Conservation (phyloP, 2,888 invertebrate species). For the Branchipolynoe longqiensis region DNA sequence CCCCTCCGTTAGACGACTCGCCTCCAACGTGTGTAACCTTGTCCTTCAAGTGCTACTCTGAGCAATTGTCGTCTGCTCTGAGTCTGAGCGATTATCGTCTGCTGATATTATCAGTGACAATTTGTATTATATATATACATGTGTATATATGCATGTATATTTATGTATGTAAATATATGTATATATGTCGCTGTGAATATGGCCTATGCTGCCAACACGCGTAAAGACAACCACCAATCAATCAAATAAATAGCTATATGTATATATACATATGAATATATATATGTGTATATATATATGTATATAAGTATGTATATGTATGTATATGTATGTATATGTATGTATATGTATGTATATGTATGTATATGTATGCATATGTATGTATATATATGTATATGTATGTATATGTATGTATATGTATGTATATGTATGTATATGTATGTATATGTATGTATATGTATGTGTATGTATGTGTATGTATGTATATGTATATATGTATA, state of each 20-base stretch:
- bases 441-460: no score
- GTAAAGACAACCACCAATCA: background rate
- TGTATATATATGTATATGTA: no score
- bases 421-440: no score
- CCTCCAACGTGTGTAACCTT: no score
- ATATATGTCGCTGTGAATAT: background rate
- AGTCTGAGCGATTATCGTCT: background rate
- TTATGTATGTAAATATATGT: background rate
- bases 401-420: no score
- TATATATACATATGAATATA: background rate
- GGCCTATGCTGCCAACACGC: background rate
- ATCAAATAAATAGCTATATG: background rate
- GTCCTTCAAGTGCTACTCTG: no score
- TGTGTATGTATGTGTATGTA: no score
- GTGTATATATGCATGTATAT: conserved; percentile 22
- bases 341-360: conserved; percentile 60
- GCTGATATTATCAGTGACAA: background rate
- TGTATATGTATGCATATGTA: conserved; percentile 48
- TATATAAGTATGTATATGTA: background rate
- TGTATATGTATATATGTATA: no score
- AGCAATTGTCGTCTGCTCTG: no score
- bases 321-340: conserved; percentile 58
- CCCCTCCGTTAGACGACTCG: no score
- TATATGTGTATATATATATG: background rate
- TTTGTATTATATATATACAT: conserved; percentile 3